Conservation (phyloP, 2,888 invertebrate genomes). For the Argyresthia albistria region DNA sequence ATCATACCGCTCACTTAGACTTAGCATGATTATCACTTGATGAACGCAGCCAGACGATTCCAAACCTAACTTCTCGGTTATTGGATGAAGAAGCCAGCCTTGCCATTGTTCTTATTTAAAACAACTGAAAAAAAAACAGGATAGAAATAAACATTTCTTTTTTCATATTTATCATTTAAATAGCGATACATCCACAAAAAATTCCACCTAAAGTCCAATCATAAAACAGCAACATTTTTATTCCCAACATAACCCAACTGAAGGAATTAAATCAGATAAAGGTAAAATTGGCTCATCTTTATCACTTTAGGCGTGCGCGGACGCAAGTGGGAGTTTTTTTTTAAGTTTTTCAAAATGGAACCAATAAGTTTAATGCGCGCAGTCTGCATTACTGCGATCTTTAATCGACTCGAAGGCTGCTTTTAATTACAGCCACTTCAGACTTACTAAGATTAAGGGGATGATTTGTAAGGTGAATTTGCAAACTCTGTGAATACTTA, state of each 20-base stretch:
- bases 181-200: too few species aligned
- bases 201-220: too few species aligned
- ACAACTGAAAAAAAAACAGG: too few species aligned
- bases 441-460: neutral
- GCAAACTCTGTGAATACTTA: too few species aligned
- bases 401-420: slow-evolving; percentile 20
- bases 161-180: too few species aligned
- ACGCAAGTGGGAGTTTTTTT: neutral
- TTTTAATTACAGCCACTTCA: slow-evolving; percentile 10
- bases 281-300: neutral
- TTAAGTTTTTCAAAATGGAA: slow-evolving; percentile 13
- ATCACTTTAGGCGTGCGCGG: neutral
- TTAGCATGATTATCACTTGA: too few species aligned
- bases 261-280: neutral
- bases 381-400: slow-evolving; percentile 18
- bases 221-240: neutral
- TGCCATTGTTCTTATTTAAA: too few species aligned
- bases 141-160: too few species aligned
- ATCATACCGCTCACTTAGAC: too few species aligned
- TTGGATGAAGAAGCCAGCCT: too few species aligned
- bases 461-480: neutral
- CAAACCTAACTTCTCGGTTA: too few species aligned
- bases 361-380: slow-evolving; percentile 22
- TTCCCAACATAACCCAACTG: neutral
- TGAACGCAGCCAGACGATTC: too few species aligned